A percentile compares a stretch with the other conserved stretches of the same genome.
phyloP scores from a whole-genome alignment of 2,888 invertebrate genomes.

The Eupithecia vulgata region DNA sequence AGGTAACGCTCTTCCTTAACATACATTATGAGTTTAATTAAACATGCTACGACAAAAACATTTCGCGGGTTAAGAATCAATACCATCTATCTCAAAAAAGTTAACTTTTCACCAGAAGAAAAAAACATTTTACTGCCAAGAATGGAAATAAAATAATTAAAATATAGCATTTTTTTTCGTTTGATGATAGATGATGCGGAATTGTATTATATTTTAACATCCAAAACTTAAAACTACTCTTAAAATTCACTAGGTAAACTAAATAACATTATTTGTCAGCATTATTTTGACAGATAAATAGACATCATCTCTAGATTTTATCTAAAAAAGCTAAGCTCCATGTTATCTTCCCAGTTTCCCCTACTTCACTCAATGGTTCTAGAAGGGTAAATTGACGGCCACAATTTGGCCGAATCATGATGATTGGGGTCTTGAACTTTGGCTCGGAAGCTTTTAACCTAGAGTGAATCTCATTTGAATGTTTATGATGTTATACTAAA shows the following conservation, averaged over 20 bases:
- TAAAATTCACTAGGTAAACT: no score
- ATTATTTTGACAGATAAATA: not conserved
- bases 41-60: no score
- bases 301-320: conserved; percentile 50
- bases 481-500: conserved; percentile 44
- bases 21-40: no score
- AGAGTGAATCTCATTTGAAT: conserved; percentile 47
- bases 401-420: conserved; percentile 63
- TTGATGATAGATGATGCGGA: not conserved
- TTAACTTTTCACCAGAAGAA: no score
- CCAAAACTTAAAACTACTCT: no score
- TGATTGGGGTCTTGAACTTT: conserved; percentile 65
- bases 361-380: conserved; percentile 24
- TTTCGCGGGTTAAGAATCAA: no score
- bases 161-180: no score
- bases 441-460: conserved; percentile 54
- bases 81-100: no score
- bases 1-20: no score
- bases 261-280: no score
- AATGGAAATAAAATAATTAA: no score
- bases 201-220: not conserved
- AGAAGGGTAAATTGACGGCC: conserved; percentile 66
- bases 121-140: no score
- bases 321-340: conserved; percentile 59
- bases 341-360: not conserved